Evolutionary conservation across 2,888 invertebrate species (phyloP).

Genomic region (Melolontha melolontha): DNA sequence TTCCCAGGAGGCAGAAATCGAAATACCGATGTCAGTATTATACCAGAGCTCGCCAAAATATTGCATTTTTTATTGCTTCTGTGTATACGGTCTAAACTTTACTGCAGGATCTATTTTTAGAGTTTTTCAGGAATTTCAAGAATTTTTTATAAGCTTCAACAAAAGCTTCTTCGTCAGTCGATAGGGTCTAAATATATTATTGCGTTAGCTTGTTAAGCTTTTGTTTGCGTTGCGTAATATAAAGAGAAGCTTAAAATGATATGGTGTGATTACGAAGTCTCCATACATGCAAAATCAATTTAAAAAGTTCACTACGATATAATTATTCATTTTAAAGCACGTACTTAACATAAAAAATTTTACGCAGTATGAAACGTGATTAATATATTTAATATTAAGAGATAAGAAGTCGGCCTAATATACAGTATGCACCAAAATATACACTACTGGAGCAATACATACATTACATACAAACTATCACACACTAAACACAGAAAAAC

Average conservation of each 20-base stretch:
- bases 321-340: too few relatives aligned
- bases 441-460: too few relatives aligned
- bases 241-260: neutral
- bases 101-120: conserved; percentile 5
- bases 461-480: too few relatives aligned
- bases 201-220: conserved; percentile 2
- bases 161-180: neutral
- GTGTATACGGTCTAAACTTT: conserved; percentile 13
- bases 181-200: neutral
- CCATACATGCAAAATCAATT: neutral
- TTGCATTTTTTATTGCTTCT: conserved; percentile 21
- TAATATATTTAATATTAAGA: too few relatives aligned
- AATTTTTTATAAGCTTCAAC: conserved; percentile 1
- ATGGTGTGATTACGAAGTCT: neutral
- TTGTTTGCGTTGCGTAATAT: neutral
- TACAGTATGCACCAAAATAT: too few relatives aligned
- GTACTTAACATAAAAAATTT: too few relatives aligned
- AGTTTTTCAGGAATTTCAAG: conserved; percentile 6
- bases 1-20: neutral
- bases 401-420: too few relatives aligned
- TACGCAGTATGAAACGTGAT: too few relatives aligned
- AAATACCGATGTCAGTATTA: neutral
- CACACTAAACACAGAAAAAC: too few relatives aligned
- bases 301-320: too few relatives aligned
- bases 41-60: conserved; percentile 12